Percentiles rank a stretch among this genome's conserved stretches.
Evolutionary conservation across 2,797 vertebrate genomes (phyloP).

Genomic region (Fringilla coelebs): DNA sequence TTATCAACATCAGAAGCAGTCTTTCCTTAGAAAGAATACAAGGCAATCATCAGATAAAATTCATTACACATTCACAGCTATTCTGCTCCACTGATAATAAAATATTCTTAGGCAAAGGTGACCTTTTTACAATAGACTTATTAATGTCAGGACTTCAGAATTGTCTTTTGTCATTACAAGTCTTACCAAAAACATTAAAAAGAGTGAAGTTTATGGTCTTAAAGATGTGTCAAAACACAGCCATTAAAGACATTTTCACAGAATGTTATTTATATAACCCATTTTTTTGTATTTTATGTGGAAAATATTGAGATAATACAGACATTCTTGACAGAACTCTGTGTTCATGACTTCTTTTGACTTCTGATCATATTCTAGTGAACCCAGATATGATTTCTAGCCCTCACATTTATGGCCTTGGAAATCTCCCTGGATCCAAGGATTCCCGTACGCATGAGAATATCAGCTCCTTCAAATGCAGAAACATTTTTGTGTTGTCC

Average conservation of each 20-base stretch:
- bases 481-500: neutral
- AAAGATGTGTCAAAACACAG: constrained; percentile 26
- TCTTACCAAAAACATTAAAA: constrained; percentile 42
- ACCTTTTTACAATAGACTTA: constrained; percentile 68
- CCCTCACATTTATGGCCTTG: neutral
- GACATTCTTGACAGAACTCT: neutral
- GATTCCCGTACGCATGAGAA: neutral
- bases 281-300: neutral
- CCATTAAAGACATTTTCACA: neutral
- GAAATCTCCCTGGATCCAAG: neutral
- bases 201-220: constrained; percentile 59
- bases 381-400: neutral
- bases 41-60: constrained; percentile 65
- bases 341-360: neutral
- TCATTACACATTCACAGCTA: constrained; percentile 69
- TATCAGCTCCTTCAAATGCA: neutral
- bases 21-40: constrained; percentile 35
- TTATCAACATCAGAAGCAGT: constrained; percentile 26
- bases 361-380: neutral
- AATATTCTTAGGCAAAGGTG: constrained; percentile 67
- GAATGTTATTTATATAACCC: neutral
- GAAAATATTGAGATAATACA: neutral
- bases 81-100: constrained; percentile 61
- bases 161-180: constrained; percentile 59
- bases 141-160: constrained; percentile 64